Conservation (phyloP, 1,140 invertebrate genomes). For the Globodera rostochiensis region DNA sequence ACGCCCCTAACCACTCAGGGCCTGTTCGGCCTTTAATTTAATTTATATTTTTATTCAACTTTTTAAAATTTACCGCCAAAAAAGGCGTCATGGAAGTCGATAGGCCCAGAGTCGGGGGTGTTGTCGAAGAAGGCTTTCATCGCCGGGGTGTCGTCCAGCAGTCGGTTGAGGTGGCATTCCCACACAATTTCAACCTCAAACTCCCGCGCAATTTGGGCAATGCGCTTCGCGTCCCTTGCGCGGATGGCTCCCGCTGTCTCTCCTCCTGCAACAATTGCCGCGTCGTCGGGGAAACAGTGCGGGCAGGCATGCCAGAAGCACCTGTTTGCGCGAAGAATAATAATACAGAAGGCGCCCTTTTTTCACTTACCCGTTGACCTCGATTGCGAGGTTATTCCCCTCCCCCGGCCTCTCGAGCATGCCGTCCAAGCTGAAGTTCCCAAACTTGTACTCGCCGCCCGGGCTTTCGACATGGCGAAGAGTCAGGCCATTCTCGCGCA, state of each 20-base stretch:
- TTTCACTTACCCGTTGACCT: neutral
- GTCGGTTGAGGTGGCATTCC: neutral
- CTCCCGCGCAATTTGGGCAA: neutral
- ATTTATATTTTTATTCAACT: neutral
- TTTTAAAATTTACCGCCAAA: neutral
- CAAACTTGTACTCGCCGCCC: too few relatives aligned
- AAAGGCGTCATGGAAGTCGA: neutral
- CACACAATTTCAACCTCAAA: neutral
- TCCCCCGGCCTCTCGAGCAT: too few relatives aligned
- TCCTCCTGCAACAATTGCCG: neutral
- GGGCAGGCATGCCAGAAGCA: neutral
- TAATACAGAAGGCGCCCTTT: neutral
- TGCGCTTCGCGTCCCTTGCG: neutral
- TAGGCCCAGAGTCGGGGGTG: neutral
- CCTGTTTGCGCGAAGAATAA: neutral
- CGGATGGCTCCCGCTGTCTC: neutral
- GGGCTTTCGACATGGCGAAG: too few relatives aligned
- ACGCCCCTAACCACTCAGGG: neutral
- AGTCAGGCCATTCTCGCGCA: too few relatives aligned
- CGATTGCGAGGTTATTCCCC: neutral
- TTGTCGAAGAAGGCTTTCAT: conserved; percentile 3
- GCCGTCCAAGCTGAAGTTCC: too few relatives aligned
- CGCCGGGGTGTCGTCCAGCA: neutral
- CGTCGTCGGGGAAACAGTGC: neutral
- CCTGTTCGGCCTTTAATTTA: neutral